phyloP scores from a whole-genome alignment of 2,888 invertebrate species.

The Petrolisthes cinctipes region DNA sequence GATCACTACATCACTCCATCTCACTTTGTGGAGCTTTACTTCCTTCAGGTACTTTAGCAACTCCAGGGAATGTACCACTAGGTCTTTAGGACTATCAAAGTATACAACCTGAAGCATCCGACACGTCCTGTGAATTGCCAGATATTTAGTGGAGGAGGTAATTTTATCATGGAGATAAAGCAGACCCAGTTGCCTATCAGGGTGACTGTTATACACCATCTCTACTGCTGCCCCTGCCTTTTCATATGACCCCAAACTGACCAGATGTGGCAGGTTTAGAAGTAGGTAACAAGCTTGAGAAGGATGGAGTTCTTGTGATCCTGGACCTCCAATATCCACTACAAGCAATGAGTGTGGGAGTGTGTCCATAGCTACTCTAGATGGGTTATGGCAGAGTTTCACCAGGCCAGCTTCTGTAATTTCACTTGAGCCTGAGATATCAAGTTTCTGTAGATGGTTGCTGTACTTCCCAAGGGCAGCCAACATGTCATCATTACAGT shows the following conservation, averaged over 20 bases:
- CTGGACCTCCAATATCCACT: constrained; percentile 63
- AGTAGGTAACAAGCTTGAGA: constrained; percentile 45
- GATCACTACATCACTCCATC: constrained; percentile 56
- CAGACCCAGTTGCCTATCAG: constrained; percentile 38
- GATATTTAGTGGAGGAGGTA: constrained; percentile 37
- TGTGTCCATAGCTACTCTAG: constrained; percentile 28
- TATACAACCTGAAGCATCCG: constrained; percentile 58
- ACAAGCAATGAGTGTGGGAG: constrained; percentile 51
- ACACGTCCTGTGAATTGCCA: constrained; percentile 38
- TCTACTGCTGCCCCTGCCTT: constrained; percentile 56
- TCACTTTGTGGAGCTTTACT: constrained; percentile 60
- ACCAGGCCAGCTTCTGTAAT: constrained; percentile 57
- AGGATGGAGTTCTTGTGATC: constrained; percentile 48
- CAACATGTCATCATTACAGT: constrained; percentile 62
- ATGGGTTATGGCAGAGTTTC: constrained; percentile 49
- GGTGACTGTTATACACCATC: constrained; percentile 27
- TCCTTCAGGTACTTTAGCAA: constrained; percentile 52
- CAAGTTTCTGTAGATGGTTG: constrained; percentile 52
- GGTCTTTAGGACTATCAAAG: constrained; percentile 58
- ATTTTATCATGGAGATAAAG: constrained; percentile 53
- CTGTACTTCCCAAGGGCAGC: constrained; percentile 58
- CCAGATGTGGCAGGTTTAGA: constrained; percentile 47
- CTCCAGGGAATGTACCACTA: constrained; percentile 55
- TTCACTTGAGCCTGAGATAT: constrained; percentile 58
- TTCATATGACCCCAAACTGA: constrained; percentile 61